Conservation (phyloP, 1,140 invertebrate genomes). For the Zaprionus inermis region DNA sequence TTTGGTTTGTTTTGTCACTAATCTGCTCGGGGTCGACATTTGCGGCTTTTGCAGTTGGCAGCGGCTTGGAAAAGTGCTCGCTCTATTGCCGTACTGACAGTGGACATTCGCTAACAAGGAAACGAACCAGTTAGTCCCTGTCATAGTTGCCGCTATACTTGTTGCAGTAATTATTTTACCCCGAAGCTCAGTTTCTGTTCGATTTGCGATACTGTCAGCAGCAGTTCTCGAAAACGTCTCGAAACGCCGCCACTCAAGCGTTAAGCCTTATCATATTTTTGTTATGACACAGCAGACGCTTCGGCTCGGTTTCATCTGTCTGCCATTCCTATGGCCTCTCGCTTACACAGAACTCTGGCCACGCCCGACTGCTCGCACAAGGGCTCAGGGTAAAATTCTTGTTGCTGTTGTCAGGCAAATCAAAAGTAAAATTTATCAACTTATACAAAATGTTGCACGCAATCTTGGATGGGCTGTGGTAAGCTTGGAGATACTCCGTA, state of each 20-base stretch:
- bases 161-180: conserved; percentile 14
- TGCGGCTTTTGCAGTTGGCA: conserved; percentile 50
- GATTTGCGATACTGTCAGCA: conserved; percentile 40
- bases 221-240: conserved; percentile 23
- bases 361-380: conserved; percentile 55
- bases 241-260: conserved; percentile 31
- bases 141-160: not conserved
- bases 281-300: conserved; percentile 60
- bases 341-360: conserved; percentile 25
- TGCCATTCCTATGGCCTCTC: conserved; percentile 66
- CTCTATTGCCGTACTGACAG: conserved; percentile 9
- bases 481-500: conserved; percentile 1
- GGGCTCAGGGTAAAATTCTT: not conserved
- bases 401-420: conserved; percentile 54
- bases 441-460: conserved; percentile 51
- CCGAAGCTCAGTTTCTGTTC: not conserved
- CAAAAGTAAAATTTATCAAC: conserved; percentile 71
- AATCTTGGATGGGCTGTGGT: not conserved
- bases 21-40: conserved; percentile 65
- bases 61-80: conserved; percentile 1
- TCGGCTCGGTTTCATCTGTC: conserved; percentile 40
- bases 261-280: conserved; percentile 71
- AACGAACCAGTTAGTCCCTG: not conserved
- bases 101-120: not conserved
- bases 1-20: conserved; percentile 66